These are phyloP conservation scores for Zophobas morio DNA, from an alignment of 1,140 invertebrate species.

Conservation along the genomic window DNA sequence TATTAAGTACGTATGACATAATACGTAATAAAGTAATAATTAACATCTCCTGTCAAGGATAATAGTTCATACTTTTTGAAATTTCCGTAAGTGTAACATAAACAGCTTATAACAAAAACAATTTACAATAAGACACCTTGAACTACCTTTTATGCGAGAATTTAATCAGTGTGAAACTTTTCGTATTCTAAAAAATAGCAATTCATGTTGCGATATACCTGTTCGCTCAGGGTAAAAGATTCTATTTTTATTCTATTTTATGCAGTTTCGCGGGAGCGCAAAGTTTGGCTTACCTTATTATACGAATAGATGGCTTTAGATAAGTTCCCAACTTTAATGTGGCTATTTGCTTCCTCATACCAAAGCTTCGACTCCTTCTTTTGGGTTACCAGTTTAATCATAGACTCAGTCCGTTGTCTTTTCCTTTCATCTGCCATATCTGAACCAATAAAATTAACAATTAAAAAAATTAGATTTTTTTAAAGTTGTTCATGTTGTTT, in stretches of 20 bases:
- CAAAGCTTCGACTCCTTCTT: slow-evolving; percentile 69
- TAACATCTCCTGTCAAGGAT: too few relatives aligned
- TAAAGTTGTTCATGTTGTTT: not conserved
- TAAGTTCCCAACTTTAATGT: slow-evolving; percentile 80
- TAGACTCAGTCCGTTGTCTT: slow-evolving; percentile 58
- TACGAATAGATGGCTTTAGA: slow-evolving; percentile 76
- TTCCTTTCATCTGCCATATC: slow-evolving; percentile 57
- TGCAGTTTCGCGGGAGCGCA: slow-evolving; percentile 3
- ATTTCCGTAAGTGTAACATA: too few relatives aligned
- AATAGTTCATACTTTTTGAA: too few relatives aligned
- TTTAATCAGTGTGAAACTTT: slow-evolving; percentile 5
- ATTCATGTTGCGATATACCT: not conserved
- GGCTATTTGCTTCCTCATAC: slow-evolving; percentile 79
- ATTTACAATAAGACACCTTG: too few relatives aligned
- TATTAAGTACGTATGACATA: too few relatives aligned
- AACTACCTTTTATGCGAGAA: not conserved
- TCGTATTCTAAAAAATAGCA: slow-evolving; percentile 5
- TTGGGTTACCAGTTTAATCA: slow-evolving; percentile 58
- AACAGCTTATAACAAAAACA: too few relatives aligned
- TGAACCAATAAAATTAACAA: slow-evolving; percentile 43
- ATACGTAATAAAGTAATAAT: too few relatives aligned
- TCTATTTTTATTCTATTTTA: not conserved
- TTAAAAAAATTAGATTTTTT: slow-evolving; percentile 3
- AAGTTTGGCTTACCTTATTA: slow-evolving; percentile 73
- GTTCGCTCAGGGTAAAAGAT: not conserved